Percentiles rank a stretch among this genome's conserved stretches.
Conservation (phyloP, 1,140 invertebrate genomes). For the Temnothorax nylanderi region DNA sequence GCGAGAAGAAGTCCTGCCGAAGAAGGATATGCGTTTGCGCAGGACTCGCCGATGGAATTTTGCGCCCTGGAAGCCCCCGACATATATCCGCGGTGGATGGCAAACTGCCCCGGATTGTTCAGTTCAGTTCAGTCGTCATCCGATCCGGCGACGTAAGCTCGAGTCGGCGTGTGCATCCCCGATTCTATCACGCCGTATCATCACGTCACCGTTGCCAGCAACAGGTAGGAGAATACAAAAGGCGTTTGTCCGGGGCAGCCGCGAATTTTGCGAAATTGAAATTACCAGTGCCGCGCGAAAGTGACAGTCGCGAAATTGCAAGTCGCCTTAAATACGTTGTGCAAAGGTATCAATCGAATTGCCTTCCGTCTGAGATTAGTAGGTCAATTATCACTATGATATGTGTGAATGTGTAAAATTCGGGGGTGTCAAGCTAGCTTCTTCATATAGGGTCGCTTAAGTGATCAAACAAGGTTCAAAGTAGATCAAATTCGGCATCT, state of each 20-base stretch:
- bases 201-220: constrained; percentile 57
- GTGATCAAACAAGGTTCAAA: background rate
- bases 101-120: constrained; percentile 64
- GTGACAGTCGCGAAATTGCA: constrained; percentile 17
- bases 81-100: constrained; percentile 61
- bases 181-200: constrained; percentile 35
- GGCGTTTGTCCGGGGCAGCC: background rate
- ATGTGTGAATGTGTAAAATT: background rate
- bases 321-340: background rate
- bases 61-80: constrained; percentile 60
- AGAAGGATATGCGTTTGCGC: constrained; percentile 71
- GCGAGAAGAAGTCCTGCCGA: constrained; percentile 52
- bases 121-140: constrained; percentile 64
- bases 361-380: background rate
- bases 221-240: constrained; percentile 67
- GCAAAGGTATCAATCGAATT: background rate
- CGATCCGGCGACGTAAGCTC: constrained; percentile 60
- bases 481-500: background rate
- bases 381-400: background rate
- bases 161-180: constrained; percentile 11
- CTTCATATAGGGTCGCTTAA: background rate
- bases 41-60: constrained; percentile 65
- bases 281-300: constrained; percentile 28
- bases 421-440: background rate
- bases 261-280: constrained; percentile 41